Base-by-base conservation (phyloP, 2,888 invertebrate species). In the Thalpophila matura region DNA sequence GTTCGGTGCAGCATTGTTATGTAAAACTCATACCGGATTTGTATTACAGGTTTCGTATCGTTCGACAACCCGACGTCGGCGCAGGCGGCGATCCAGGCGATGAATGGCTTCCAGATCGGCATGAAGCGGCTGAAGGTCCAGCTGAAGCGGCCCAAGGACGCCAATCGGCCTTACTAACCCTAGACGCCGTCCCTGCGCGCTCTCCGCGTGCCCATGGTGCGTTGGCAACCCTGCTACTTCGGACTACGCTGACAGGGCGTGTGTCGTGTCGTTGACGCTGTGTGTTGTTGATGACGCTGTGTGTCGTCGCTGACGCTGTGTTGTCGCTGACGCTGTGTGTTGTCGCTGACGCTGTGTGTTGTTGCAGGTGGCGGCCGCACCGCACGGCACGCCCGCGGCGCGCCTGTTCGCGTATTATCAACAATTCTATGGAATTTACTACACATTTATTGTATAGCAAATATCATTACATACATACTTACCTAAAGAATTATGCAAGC, bases 61-160 rank as follows among this genome's bases (percentile, higher is more conserved):
- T 99, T 99, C 96, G 99, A 99, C 96, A 99, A 99, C 96, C 99
- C 99, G 84, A 96, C 98, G 86, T 99, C 99, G 91, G 99, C 99
- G 91, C 99, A 99, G 95, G 98, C 99, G 82, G 99, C 99, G 84
- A 99, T 99, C 93, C 99, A 99, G 95, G 98, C 99, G 86, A 99
- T 99, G 99, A 99, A 99, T 95, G 99, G 99, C 91, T 99, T 99
- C 96, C 99, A 99, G 96, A 99, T 99, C 94, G 99, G 99, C 89
- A 99, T 99, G 99, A 99, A 99, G 96, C 97, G 99, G 91, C 98
- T 99, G 92, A 99, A 99, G 96, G 99, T 99, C 88, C 99, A 99
- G 96, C 97, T 99, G 95, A 99, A 99, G 96, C 97, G 99, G 96
- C 99, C 99, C 95, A 99, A 99, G 96, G 99, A 99, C 95, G 98